A percentile compares a stretch with the other conserved stretches of the same genome.
Evolutionary conservation across 2,113 vertebrate genomes (phyloP).

Genomic region (Tupaia chinensis): DNA sequence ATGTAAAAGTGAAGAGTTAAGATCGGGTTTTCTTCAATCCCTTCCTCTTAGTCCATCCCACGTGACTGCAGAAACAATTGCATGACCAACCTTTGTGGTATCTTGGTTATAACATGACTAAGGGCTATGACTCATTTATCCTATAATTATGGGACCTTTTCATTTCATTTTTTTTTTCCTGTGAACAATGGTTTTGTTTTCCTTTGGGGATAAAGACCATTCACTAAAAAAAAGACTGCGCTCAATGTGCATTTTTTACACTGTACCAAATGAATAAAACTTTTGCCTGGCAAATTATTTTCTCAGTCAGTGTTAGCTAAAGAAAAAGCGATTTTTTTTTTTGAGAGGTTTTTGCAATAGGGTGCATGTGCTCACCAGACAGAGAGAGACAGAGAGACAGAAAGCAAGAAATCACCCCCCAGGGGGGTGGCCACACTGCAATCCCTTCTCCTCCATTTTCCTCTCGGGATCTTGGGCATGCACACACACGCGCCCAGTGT

Average conservation of each 20-base stretch:
- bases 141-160: neutral
- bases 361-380: too few species aligned
- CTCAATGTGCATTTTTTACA: neutral
- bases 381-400: too few species aligned
- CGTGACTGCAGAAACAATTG: neutral
- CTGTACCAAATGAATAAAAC: neutral
- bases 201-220: constrained; percentile 44
- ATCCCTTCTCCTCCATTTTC: too few species aligned
- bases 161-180: neutral
- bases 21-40: neutral
- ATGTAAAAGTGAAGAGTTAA: neutral
- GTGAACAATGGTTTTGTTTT: constrained; percentile 1
- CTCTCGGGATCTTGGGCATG: too few species aligned
- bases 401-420: too few species aligned
- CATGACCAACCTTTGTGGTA: neutral
- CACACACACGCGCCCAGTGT: too few species aligned
- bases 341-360: too few species aligned
- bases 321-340: constrained; percentile 24
- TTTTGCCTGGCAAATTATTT: constrained; percentile 30
- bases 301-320: neutral
- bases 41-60: neutral
- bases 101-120: neutral
- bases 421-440: too few species aligned
- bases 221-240: neutral
- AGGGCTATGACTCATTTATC: neutral